Evolutionary conservation across 2,113 vertebrate genomes (phyloP).

Genomic region (Tursiops truncatus): DNA sequence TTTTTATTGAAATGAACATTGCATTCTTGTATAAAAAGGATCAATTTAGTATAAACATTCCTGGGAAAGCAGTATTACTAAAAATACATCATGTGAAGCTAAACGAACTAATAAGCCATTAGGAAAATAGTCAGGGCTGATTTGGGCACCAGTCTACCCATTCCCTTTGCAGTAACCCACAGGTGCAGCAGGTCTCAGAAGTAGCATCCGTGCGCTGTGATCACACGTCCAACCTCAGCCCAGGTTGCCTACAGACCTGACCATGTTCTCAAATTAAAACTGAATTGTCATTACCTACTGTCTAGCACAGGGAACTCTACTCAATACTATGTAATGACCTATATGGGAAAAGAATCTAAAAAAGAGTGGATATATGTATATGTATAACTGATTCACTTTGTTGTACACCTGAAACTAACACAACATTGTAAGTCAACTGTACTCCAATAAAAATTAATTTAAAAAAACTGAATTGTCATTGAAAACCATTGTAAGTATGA

Average conservation of each 20-base stretch:
- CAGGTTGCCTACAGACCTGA: not conserved
- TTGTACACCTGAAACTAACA: not conserved
- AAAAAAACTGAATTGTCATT: slow-evolving; percentile 4
- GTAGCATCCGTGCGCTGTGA: not conserved
- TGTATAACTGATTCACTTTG: not conserved
- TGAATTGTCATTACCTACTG: not conserved
- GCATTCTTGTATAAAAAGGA: not conserved
- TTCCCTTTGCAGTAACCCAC: not conserved
- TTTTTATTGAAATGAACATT: not conserved
- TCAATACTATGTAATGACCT: not conserved
- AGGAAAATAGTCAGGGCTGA: not conserved
- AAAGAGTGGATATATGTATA: not conserved
- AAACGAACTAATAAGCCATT: not conserved
- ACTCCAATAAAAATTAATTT: not conserved
- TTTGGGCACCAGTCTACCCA: not conserved
- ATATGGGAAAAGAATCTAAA: not conserved
- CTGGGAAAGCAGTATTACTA: not conserved
- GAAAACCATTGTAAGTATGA: not conserved
- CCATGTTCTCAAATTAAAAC: slow-evolving; percentile 6
- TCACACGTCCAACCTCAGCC: not conserved
- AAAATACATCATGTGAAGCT: not conserved
- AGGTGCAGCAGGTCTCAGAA: not conserved
- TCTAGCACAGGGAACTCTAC: not conserved
- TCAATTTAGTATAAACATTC: not conserved
- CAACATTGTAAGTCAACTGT: not conserved